A percentile compares a stretch with the other conserved stretches of the same genome.
These are phyloP conservation scores for Mythimna loreyi DNA, from an alignment of 2,888 invertebrate species.

Conservation along the genomic window DNA sequence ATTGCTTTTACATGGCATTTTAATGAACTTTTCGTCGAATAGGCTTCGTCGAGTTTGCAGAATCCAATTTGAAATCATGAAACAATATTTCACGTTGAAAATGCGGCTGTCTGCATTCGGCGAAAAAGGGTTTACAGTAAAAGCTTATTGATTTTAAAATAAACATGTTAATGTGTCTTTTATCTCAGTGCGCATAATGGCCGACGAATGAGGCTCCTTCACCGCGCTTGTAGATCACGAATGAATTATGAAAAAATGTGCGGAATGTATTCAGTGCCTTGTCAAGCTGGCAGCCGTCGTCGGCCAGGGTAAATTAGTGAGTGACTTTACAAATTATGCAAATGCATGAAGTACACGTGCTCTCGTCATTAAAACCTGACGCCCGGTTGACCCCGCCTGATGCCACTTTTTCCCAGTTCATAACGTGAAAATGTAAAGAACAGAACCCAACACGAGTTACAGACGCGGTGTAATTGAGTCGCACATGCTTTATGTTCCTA, in stretches of 20 bases:
- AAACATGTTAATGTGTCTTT: conserved; percentile 1
- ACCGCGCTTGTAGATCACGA: conserved; percentile 20
- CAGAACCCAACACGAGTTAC: conserved; percentile 29
- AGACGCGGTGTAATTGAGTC: conserved; percentile 37
- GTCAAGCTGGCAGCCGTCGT: conserved; percentile 47
- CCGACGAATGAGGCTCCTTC: conserved; percentile 2
- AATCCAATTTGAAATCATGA: conserved; percentile 24
- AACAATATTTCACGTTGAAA: conserved; percentile 23
- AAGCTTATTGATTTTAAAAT: conserved; percentile 27
- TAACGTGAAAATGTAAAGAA: conserved; percentile 43
- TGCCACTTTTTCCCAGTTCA: conserved; percentile 63
- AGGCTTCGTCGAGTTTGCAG: conserved; percentile 5
- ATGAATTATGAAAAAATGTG: conserved; percentile 33
- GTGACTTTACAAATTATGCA: conserved; percentile 77
- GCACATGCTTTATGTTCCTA: conserved; percentile 43
- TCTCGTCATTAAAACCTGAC: conserved; percentile 78
- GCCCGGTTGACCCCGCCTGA: conserved; percentile 67
- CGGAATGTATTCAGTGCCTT: conserved; percentile 42
- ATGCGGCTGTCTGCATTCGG: conserved; percentile 11
- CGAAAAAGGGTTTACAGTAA: conserved; percentile 15
- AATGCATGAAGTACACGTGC: conserved; percentile 71
- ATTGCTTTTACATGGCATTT: conserved; percentile 10
- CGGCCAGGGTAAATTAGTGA: conserved; percentile 68
- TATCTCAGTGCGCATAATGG: background rate
- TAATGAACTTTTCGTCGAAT: conserved; percentile 4